Conservation (phyloP, 2,888 invertebrate species). For the Drosophila meridionalis region DNA sequence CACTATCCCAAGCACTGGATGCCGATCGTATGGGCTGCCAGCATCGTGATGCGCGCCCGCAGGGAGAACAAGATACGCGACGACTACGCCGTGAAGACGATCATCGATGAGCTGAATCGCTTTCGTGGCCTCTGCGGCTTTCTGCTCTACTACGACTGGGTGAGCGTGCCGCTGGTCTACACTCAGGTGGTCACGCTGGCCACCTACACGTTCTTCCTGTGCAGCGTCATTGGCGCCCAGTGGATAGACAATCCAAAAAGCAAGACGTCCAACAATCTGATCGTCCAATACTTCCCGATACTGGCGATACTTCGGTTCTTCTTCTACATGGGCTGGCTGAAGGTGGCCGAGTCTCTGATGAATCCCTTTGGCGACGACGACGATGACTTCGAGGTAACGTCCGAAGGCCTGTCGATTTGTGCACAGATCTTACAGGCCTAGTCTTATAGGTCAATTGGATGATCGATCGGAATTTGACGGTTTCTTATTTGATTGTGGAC, state of each 20-base stretch:
- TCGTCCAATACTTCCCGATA: conserved; percentile 94
- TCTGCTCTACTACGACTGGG: conserved; percentile 90
- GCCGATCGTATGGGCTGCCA: conserved; percentile 95
- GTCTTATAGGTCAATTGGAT: conserved; percentile 92
- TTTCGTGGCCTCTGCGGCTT: conserved; percentile 91
- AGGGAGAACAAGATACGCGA: conserved; percentile 94
- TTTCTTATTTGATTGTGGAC: conserved; percentile 96
- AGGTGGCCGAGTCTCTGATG: conserved; percentile 94
- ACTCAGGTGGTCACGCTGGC: conserved; percentile 94
- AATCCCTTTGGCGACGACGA: conserved; percentile 96
- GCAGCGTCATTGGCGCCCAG: conserved; percentile 94
- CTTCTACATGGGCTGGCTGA: conserved; percentile 95
- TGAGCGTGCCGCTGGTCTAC: conserved; percentile 91
- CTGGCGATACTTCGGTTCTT: conserved; percentile 94
- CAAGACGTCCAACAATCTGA: conserved; percentile 84
- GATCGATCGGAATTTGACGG: conserved; percentile 92
- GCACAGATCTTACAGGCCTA: background rate
- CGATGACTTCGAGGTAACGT: conserved; percentile 91
- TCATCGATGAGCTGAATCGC: conserved; percentile 93
- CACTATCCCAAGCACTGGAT: conserved; percentile 95
- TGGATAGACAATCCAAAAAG: conserved; percentile 88
- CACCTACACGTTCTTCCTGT: conserved; percentile 95
- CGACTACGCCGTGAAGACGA: conserved; percentile 95
- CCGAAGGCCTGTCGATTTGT: background rate
- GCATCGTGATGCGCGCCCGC: conserved; percentile 93